Percentiles rank a stretch among this genome's conserved stretches.
Evolutionary conservation across 2,113 vertebrate genomes (phyloP).

Genomic region (Galemys pyrenaicus): DNA sequence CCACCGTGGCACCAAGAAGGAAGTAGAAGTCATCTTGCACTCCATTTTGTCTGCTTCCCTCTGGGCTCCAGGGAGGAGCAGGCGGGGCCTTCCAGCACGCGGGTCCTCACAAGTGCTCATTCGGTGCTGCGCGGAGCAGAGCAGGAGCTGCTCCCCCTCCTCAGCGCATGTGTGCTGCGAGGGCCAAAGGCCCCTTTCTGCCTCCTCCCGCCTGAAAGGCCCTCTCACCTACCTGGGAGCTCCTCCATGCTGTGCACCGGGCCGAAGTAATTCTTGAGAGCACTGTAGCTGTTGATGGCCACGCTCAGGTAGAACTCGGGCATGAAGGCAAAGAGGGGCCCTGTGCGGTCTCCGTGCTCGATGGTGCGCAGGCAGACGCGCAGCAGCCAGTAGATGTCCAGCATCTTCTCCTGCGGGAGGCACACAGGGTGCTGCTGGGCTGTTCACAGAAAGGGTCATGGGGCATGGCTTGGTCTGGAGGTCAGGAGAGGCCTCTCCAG

Average conservation of each 20-base stretch:
- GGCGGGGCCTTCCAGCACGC: not conserved
- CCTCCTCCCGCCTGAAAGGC: not conserved
- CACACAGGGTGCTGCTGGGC: not conserved
- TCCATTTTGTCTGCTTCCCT: not conserved
- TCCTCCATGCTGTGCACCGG: conserved; percentile 96
- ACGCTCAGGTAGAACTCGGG: conserved; percentile 99
- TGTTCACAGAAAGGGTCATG: not conserved
- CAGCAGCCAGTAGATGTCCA: conserved; percentile 97
- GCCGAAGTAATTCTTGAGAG: conserved; percentile 98
- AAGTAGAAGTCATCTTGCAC: not conserved
- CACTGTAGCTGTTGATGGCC: conserved; percentile 98
- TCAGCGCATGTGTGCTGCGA: not conserved
- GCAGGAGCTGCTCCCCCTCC: not conserved
- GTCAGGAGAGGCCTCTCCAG: not conserved
- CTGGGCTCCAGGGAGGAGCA: not conserved
- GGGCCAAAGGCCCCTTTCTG: not conserved
- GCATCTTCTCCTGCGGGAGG: conserved; percentile 94
- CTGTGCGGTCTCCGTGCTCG: conserved; percentile 92
- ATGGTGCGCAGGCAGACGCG: conserved; percentile 94
- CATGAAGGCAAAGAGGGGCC: conserved; percentile 93
- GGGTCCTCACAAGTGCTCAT: not conserved
- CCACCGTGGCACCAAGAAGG: not conserved
- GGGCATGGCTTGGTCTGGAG: not conserved
- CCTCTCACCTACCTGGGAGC: conserved; percentile 93
- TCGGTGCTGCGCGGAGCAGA: not conserved